Evolutionary conservation across 2,888 invertebrate genomes (phyloP).

Genomic region (Rhopalosiphum nymphaeae): DNA sequence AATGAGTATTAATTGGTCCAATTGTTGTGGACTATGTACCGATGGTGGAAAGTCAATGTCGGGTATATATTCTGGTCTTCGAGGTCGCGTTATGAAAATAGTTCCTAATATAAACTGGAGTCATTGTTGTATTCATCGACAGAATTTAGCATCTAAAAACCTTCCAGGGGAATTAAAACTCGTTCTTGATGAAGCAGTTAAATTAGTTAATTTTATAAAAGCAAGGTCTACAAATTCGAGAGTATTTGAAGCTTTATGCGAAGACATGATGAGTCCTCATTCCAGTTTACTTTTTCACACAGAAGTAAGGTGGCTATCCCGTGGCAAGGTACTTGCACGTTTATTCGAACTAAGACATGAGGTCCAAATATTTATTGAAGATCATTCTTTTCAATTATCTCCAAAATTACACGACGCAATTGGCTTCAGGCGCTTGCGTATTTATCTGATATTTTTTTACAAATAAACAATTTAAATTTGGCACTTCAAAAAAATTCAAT

Average conservation of each 20-base stretch:
- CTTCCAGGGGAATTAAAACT: conserved; percentile 52
- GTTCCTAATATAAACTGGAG: conserved; percentile 38
- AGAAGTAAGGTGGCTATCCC: conserved; percentile 41
- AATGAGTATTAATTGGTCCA: conserved; percentile 67
- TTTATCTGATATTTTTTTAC: conserved; percentile 49
- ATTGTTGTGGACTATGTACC: conserved; percentile 46
- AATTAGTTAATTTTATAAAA: conserved; percentile 43
- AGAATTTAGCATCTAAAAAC: conserved; percentile 38
- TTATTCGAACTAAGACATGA: conserved; percentile 46
- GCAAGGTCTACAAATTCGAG: conserved; percentile 37
- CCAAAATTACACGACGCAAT: conserved; percentile 27
- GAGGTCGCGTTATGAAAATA: conserved; percentile 66
- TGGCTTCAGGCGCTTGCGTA: conserved; percentile 42
- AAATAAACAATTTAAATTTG: conserved; percentile 58
- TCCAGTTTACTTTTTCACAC: conserved; percentile 36
- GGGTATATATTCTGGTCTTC: conserved; percentile 35
- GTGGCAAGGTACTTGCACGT: conserved; percentile 46
- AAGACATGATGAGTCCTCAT: conserved; percentile 59
- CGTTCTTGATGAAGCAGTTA: conserved; percentile 36
- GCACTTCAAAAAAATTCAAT: conserved; percentile 34
- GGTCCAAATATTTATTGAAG: conserved; percentile 46
- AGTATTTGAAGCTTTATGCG: conserved; percentile 42
- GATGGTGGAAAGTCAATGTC: conserved; percentile 54
- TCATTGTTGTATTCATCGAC: conserved; percentile 44
- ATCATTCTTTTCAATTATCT: conserved; percentile 5